These are phyloP conservation scores for Dendrolimus punctatus DNA, from an alignment of 1,140 invertebrate genomes.

Conservation along the genomic window DNA sequence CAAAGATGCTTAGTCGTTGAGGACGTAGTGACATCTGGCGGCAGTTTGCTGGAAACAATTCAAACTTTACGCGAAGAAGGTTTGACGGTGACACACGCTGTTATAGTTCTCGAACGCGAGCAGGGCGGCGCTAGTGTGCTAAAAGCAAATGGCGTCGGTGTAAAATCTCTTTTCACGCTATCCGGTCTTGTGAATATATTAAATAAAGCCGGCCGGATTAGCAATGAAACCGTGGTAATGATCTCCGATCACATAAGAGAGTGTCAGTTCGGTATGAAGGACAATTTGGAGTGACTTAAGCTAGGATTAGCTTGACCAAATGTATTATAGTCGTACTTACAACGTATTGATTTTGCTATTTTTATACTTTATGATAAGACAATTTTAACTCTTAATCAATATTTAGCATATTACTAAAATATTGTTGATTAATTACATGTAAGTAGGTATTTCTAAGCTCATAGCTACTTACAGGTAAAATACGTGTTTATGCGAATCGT, in stretches of 20 bases:
- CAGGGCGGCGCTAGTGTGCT: constrained; percentile 90
- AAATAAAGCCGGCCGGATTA: constrained; percentile 76
- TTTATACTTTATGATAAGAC: too few species aligned
- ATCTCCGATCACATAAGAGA: constrained; percentile 78
- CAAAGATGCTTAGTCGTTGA: constrained; percentile 94
- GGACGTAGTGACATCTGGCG: constrained; percentile 96
- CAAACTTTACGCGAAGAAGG: constrained; percentile 80
- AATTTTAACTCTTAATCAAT: too few species aligned
- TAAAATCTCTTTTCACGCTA: constrained; percentile 80
- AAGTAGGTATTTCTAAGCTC: too few species aligned
- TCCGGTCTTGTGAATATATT: constrained; percentile 80
- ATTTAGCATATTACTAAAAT: too few species aligned
- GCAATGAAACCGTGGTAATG: constrained; percentile 72
- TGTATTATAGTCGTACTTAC: too few species aligned
- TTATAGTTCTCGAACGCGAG: constrained; percentile 92
- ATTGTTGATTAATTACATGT: too few species aligned
- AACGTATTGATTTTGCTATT: too few species aligned
- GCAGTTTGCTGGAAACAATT: constrained; percentile 93
- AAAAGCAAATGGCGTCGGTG: constrained; percentile 78
- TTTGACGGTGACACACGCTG: constrained; percentile 82
- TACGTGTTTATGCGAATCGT: too few species aligned
- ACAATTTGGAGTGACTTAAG: constrained; percentile 17
- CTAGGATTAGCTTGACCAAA: too few species aligned
- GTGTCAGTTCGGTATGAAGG: constrained; percentile 46
- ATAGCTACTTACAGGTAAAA: too few species aligned